A percentile compares a stretch with the other conserved stretches of the same genome.
Conservation (phyloP, 2,113 vertebrate species). For the Ailurus styani region DNA sequence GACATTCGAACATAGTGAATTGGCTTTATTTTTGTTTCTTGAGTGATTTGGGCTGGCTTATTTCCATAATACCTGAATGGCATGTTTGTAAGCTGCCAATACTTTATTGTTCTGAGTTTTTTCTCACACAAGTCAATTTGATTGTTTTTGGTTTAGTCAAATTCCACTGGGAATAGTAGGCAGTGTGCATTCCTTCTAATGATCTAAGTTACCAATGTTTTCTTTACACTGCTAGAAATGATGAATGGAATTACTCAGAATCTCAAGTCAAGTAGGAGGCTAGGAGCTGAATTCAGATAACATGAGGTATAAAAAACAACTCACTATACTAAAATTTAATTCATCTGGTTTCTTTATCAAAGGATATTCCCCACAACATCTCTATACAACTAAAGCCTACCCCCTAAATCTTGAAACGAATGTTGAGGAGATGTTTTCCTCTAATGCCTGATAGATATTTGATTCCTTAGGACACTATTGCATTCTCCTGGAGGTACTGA, state of each 20-base stretch:
- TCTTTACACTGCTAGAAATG: constrained; percentile 45
- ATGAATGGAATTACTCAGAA: not conserved
- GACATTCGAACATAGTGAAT: constrained; percentile 14
- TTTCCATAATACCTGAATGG: constrained; percentile 32
- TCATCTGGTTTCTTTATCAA: not conserved
- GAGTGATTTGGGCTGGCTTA: constrained; percentile 37
- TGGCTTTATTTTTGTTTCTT: constrained; percentile 37
- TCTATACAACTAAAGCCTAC: not conserved
- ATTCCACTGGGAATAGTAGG: not conserved
- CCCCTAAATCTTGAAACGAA: not conserved
- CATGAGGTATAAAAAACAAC: not conserved
- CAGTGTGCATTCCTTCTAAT: not conserved
- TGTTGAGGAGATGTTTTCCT: not conserved
- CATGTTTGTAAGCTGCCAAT: constrained; percentile 27
- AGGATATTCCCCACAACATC: not conserved
- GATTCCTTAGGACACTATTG: fast-evolving
- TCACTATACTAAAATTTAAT: not conserved
- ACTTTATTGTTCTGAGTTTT: constrained; percentile 32
- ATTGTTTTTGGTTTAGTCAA: not conserved
- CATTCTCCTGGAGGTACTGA: not conserved
- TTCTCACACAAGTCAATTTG: not conserved
- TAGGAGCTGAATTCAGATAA: not conserved
- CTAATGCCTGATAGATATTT: not conserved
- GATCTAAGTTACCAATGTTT: not conserved
- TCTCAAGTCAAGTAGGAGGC: not conserved